Evolutionary conservation across 2,888 invertebrate species (phyloP), one percentile per base, ranked within the genome.

Genomic region (Liodrosophila aerea): DNA sequence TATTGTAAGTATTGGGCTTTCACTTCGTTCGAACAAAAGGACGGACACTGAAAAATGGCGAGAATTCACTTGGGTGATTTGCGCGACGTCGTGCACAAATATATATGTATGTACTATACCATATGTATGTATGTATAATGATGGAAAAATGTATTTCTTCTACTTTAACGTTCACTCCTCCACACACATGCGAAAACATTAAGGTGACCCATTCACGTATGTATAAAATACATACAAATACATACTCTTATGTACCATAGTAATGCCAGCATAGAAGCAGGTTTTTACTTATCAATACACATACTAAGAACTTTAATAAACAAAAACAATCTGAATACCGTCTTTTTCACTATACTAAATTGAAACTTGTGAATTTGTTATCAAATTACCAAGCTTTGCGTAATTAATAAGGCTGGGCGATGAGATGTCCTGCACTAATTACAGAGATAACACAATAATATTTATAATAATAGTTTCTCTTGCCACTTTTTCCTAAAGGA

Each of bases 41-140:
- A 78, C 75, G 82, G 83, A 83, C 87, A 73, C 76, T 78, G 85
- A 85, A 81, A 88, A 76, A 81, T 86, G 73, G 73, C 73, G 86
- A 78, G 78, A 82, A 81, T 73, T 81, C 76, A 78, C 76, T 77
- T 87, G 81, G 87, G 80, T 87, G 75, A 84, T 85, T 82, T 69
- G 73, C 66, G 75, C 74, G 74, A 71, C 57, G 63, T 71, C 62
- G 62, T 64, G 64, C 71, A 76, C 66, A 58, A 76, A 65, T 46
- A 73, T 73, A 64, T 60, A 59, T 62, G 36, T 30, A 57, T 13
- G 47, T 30, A 33, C 8, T 64, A 18, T 40, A 22, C 22, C 22
- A 22, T 22, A 1, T 16, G 18, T 30, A 16, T 9, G 11, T 33
- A 8, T 58, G 30, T 44, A 11, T 43, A 53, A 49, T 44, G 54